Evolutionary conservation across 2,113 vertebrate genomes (phyloP), one percentile per base, ranked within the genome.

Genomic region (Bubo scandiacus): DNA sequence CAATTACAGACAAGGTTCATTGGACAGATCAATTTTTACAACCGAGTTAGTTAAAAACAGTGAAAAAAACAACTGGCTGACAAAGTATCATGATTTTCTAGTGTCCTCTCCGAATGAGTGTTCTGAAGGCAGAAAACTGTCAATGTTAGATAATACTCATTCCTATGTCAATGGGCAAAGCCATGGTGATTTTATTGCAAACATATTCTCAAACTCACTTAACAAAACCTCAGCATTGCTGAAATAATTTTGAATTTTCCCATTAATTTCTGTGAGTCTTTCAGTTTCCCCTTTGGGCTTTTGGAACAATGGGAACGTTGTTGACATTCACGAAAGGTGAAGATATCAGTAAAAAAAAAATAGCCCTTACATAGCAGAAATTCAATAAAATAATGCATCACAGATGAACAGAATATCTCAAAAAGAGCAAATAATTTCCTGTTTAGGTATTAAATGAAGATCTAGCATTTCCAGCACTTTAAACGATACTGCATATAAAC

Each of bases 351-450:
- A 15, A 74, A 93, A 93, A 93, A 86, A 78, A 90, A 65, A 25
- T 12, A 90, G 34, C 26, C 7, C 38, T 80, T 86, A 58, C 51
- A 66, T 20, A 86, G 82, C 43, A 88, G 63, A 88, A 88, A 74
- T 94, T 94, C 82, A 83, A 88, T 75, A 84, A 90, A 92, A 92
- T 94, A 94, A 96, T 91, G 63, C 43, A 88, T 86, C 34, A 61
- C 88, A 96, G 92, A 80, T 86, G 73, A 92, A 81, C 15, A 67
- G 57, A 81, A 95, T 54, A 93, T n/a, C 72, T 84, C 55, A 61
- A 93, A 96, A 95, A 91, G 72, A 92, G 57, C 5, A 66, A 94
- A 96, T 93, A 91, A 96, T 94, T 95, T 95, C 96, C 90, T 96
- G 86, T 90, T 97, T 94, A 84, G 42, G 22, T 94, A 66, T 93